These are phyloP conservation scores for Marronus borbonicus DNA, from an alignment of 2,888 invertebrate genomes.

Conservation along the genomic window DNA sequence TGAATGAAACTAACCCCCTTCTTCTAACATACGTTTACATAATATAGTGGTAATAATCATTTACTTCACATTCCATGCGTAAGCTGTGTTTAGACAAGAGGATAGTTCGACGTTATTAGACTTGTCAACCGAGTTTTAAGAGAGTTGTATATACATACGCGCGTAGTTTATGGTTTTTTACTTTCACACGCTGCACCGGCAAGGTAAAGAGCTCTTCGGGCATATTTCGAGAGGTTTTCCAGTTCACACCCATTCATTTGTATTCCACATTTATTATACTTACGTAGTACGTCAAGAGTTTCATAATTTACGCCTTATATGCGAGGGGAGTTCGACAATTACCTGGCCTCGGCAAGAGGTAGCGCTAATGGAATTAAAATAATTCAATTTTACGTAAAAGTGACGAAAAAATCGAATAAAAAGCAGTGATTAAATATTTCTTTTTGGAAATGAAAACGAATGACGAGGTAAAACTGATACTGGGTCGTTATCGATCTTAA, in stretches of 20 bases:
- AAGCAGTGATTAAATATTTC: too few species aligned
- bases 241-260: constrained; percentile 2
- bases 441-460: too few species aligned
- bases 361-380: too few species aligned
- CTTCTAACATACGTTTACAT: background rate
- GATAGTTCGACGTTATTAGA: constrained; percentile 30
- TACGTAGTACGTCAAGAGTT: too few species aligned
- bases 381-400: too few species aligned
- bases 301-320: background rate
- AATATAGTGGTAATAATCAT: background rate
- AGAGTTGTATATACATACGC: background rate
- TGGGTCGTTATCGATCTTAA: too few species aligned
- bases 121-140: constrained; percentile 35
- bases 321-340: too few species aligned
- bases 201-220: background rate
- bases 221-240: constrained; percentile 11
- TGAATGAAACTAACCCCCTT: background rate
- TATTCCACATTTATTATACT: background rate
- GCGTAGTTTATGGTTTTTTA: constrained; percentile 10
- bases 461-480: too few species aligned
- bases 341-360: too few species aligned
- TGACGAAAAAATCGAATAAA: too few species aligned
- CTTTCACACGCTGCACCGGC: constrained; percentile 5
- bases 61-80: constrained; percentile 16
- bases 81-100: constrained; percentile 37